Conservation (phyloP, 64 coral and sea anemone species). For the Montipora efflorescens region DNA sequence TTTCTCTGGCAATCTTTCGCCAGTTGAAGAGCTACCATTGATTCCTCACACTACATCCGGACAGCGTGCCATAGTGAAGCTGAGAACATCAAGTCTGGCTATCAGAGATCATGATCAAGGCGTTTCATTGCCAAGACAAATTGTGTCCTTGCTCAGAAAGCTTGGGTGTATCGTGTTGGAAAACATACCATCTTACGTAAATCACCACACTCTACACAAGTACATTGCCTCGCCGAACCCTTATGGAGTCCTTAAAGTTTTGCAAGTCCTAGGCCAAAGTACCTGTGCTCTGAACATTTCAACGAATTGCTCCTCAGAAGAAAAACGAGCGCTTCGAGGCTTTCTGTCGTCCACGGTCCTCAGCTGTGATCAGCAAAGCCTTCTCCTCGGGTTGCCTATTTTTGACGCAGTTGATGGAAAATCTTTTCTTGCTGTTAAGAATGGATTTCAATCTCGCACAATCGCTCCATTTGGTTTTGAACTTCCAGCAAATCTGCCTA, state of each 20-base stretch:
- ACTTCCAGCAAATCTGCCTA: constrained; percentile 31
- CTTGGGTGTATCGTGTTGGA: constrained; percentile 60
- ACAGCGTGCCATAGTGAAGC: constrained; percentile 33
- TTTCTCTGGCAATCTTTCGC: constrained; percentile 64
- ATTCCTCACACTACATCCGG: constrained; percentile 20
- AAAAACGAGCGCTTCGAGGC: constrained; percentile 57
- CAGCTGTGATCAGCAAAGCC: constrained; percentile 1
- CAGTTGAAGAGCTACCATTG: constrained; percentile 62
- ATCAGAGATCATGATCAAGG: constrained; percentile 38
- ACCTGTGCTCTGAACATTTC: constrained; percentile 18
- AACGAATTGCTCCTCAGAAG: constrained; percentile 16
- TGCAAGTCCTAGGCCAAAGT: constrained; percentile 28
- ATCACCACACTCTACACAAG: constrained; percentile 40
- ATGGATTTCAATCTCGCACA: constrained; percentile 15
- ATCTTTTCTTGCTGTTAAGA: constrained; percentile 19
- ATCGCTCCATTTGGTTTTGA: constrained; percentile 54
- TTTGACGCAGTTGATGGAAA: constrained; percentile 52
- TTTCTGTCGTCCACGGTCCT: constrained; percentile 39
- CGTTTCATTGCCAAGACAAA: not conserved
- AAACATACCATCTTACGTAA: constrained; percentile 57
- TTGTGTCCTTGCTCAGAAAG: constrained; percentile 58
- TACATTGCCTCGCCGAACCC: constrained; percentile 70
- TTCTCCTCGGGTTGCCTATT: constrained; percentile 33
- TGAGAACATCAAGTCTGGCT: constrained; percentile 53
- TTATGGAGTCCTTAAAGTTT: constrained; percentile 72